These are phyloP conservation scores for Allygus modestus DNA, from an alignment of 2,888 invertebrate genomes.

Conservation along the genomic window DNA sequence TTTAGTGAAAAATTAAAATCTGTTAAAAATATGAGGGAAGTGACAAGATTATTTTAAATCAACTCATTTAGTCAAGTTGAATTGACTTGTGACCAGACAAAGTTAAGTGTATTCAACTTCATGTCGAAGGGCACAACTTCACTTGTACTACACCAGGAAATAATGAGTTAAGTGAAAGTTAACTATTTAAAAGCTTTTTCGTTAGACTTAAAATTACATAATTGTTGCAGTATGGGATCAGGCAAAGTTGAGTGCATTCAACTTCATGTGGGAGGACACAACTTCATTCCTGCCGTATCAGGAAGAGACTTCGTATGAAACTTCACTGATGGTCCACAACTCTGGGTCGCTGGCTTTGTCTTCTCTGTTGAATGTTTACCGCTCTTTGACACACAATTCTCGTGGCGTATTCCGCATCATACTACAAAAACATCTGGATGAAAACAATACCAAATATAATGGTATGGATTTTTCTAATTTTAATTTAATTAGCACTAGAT, in stretches of 20 bases:
- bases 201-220: no score
- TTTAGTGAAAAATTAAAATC: no score
- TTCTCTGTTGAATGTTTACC: conserved; percentile 92
- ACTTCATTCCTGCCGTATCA: conserved; percentile 90
- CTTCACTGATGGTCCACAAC: conserved; percentile 88
- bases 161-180: no score
- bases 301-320: conserved; percentile 91
- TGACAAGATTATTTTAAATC: no score
- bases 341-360: conserved; percentile 88
- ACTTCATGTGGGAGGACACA: conserved; percentile 94
- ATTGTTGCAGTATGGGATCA: conserved; percentile 90
- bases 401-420: conserved; percentile 90
- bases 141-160: conserved; percentile 86
- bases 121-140: conserved; percentile 95
- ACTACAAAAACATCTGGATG: conserved; percentile 87
- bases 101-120: conserved; percentile 90
- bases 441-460: conserved; percentile 53
- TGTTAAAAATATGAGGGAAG: no score
- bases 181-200: no score
- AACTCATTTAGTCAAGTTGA: no score
- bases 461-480: background rate
- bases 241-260: conserved; percentile 88
- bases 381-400: conserved; percentile 93
- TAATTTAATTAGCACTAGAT: no score
- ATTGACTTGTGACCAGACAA: conserved; percentile 96